A percentile compares a stretch with the other conserved stretches of the same genome.
Evolutionary conservation across 2,797 vertebrate genomes (phyloP).

Genomic region (Sebastes nivosus): DNA sequence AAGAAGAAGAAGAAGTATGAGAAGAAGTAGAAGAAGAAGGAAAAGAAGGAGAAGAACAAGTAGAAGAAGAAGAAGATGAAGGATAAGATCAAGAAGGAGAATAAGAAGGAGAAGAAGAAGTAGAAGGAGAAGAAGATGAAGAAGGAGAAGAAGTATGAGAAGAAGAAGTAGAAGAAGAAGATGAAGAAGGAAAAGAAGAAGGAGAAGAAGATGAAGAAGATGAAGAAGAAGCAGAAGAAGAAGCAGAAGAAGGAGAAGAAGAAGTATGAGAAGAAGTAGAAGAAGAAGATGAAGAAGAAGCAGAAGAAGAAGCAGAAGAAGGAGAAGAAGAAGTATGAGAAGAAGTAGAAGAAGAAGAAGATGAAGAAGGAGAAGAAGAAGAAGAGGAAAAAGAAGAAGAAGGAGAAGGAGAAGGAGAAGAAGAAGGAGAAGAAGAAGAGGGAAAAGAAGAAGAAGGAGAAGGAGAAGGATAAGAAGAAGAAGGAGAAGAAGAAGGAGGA

Average conservation of each 20-base stretch:
- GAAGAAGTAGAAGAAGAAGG: not conserved
- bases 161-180: not conserved
- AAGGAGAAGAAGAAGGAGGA: not conserved
- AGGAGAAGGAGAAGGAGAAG: fast-evolving
- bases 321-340: fast-evolving
- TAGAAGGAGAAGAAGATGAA: fast-evolving
- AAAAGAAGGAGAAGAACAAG: no score
- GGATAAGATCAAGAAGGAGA: fast-evolving
- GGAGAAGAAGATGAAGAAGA: not conserved
- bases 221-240: not conserved
- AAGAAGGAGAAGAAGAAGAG: fast-evolving
- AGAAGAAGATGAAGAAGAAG: no score
- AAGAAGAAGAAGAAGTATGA: no score
- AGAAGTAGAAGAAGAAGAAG: fast-evolving
- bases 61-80: no score
- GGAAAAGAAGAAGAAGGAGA: not conserved
- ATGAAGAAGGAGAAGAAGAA: fast-evolving
- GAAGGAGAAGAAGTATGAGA: not conserved
- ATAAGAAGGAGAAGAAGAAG: no score
- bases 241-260: fast-evolving
- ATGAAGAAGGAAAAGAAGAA: not conserved
- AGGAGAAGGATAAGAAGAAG: not conserved
- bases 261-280: no score
- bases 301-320: fast-evolving
- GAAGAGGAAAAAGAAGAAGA: no score